A percentile compares a stretch with the other conserved stretches of the same genome.
phyloP scores from a whole-genome alignment of 2,113 vertebrate species.

The Mormyrus lacerda region DNA sequence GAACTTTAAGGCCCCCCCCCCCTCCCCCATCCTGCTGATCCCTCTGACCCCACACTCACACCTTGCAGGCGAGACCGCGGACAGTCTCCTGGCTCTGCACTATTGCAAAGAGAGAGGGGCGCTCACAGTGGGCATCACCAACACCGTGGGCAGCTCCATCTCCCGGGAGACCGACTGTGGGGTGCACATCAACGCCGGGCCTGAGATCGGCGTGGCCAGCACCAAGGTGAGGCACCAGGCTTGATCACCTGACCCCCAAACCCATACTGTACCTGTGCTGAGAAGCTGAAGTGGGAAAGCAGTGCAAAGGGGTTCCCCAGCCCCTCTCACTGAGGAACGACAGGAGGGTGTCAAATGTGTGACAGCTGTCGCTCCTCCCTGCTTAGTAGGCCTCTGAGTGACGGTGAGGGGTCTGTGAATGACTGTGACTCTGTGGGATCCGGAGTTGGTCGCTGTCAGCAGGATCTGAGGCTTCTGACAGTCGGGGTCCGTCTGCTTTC shows the following conservation, averaged over 20 bases:
- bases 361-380: not conserved
- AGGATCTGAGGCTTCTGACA: not conserved
- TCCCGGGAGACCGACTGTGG: constrained; percentile 94
- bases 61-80: constrained; percentile 84
- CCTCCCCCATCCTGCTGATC: not conserved
- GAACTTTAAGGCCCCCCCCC: not conserved
- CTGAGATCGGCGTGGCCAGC: constrained; percentile 93
- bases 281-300: not conserved
- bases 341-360: no score
- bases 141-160: constrained; percentile 95
- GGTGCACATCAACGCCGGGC: constrained; percentile 94
- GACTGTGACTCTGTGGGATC: not conserved
- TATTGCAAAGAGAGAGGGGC: constrained; percentile 94
- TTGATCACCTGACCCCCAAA: not conserved
- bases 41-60: not conserved
- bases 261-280: not conserved
- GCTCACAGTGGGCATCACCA: constrained; percentile 91
- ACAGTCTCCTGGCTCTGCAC: constrained; percentile 84
- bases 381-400: not conserved
- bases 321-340: not conserved
- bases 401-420: not conserved
- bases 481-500: not conserved
- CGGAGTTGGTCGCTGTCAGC: not conserved
- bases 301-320: not conserved
- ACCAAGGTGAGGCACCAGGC: constrained; percentile 73